phyloP scores from a whole-genome alignment of 2,113 vertebrate species.

The Eleginops maclovinus region DNA sequence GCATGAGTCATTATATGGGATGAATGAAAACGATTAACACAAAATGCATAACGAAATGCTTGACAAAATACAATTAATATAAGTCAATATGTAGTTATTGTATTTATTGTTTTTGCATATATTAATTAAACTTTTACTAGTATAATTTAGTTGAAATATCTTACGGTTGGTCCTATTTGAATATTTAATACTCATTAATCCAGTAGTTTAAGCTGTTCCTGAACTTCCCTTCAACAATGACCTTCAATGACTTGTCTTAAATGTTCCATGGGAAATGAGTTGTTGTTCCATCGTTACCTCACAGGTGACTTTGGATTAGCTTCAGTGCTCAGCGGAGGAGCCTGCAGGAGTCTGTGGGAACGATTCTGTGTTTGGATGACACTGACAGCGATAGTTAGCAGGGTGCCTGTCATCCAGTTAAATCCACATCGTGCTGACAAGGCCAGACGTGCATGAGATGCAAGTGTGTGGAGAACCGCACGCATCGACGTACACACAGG shows the following conservation, averaged over 20 bases:
- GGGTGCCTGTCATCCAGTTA: slow-evolving; percentile 64
- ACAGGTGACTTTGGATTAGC: slow-evolving; percentile 73
- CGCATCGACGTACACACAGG: slow-evolving; percentile 38
- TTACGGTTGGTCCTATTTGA: not conserved
- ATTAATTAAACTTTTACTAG: not conserved
- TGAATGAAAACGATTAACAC: not conserved
- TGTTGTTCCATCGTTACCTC: slow-evolving; percentile 44
- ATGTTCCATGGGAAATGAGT: slow-evolving; percentile 62
- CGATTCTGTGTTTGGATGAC: slow-evolving; percentile 66
- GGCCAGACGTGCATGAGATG: slow-evolving; percentile 31
- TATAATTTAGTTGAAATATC: not conserved
- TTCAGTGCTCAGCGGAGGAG: slow-evolving; percentile 64
- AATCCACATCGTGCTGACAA: slow-evolving; percentile 67
- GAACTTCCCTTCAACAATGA: slow-evolving; percentile 40
- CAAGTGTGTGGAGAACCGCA: slow-evolving; percentile 35
- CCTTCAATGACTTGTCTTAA: slow-evolving; percentile 60
- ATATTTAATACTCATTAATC: not conserved
- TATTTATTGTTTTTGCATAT: not conserved
- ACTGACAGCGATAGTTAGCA: slow-evolving; percentile 54
- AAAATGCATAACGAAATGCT: not conserved
- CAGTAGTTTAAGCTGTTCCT: not conserved
- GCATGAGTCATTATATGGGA: not conserved
- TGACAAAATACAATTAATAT: too few species aligned
- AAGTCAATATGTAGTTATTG: too few species aligned
- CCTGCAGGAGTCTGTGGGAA: slow-evolving; percentile 81